Base-by-base conservation (phyloP, 1,140 invertebrate genomes). In the Zaprionus nigranus region DNA sequence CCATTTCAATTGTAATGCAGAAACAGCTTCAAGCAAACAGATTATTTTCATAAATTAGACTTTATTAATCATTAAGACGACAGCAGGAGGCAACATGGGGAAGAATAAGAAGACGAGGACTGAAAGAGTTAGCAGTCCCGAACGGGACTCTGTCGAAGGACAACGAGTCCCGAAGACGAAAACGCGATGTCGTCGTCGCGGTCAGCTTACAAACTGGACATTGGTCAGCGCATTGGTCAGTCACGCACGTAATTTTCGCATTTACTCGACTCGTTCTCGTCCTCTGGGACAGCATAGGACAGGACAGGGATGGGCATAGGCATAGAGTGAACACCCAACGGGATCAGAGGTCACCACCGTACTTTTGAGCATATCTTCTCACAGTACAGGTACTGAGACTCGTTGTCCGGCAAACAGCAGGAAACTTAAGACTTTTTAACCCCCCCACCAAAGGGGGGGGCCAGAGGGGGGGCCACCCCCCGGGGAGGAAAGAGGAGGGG, bases 31-130 rank as follows among this genome's bases (percentile, higher is more conserved):
- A 20, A 61, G 85, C 85, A 88, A 91, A 84, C 78, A 90, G 87
- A 91, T 91, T 91, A 91, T 82, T 83, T 91, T 91, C 82, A 91
- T 87, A 91, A 84, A 91, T 91, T 91, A 84, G 87, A 87, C 82
- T 91, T 91, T 87, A 90, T 91, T 91, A 88, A 87, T 91, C 82
- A 91, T 84, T 91, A 91, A 78, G 81, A 77, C 70, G 87, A 81
- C 86, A 90, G 75, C 68, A 65, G 57, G 65, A 69, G 57, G 60
- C 63, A 76, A 28, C 60, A 75, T 66, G 57, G 72, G 20, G 64
- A 67, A 75, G 69, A 54, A 66, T 59, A 26, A 38, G 63, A n/a
- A 43, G 63, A 20, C 34, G 15, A 28, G 12, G 38, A 17, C n/a
- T 58, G 40, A 15, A 28, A 20, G 38, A 24, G 40, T 58, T 11